Conservation (phyloP, 2,888 invertebrate species). For the Alviniconcha strummeri region DNA sequence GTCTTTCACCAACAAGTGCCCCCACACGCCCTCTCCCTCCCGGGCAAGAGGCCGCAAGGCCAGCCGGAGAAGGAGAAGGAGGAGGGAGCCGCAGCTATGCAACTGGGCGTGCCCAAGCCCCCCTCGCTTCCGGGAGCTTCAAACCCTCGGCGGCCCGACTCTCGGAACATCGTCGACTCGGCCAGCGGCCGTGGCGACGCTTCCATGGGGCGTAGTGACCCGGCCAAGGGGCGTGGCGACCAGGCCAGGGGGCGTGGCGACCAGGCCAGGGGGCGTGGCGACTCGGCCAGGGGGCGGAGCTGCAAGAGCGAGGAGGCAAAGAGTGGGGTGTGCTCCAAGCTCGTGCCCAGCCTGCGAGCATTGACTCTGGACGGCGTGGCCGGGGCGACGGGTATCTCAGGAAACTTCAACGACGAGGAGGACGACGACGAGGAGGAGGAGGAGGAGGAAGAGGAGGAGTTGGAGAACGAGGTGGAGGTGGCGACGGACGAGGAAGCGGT, state of each 20-base stretch:
- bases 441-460: background rate
- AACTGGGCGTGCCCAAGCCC: conserved; percentile 25
- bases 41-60: background rate
- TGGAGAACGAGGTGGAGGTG: conserved; percentile 10
- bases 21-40: conserved; percentile 26
- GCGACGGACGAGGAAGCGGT: conserved; percentile 4
- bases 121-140: background rate
- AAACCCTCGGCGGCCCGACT: background rate
- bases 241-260: background rate
- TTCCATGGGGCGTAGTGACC: background rate
- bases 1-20: conserved; percentile 31
- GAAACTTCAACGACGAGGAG: conserved; percentile 11
- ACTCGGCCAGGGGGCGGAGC: background rate
- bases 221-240: too few species aligned
- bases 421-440: background rate
- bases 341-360: conserved; percentile 5
- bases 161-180: conserved; percentile 8
- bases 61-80: background rate
- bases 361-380: conserved; percentile 21
- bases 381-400: conserved; percentile 27
- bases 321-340: background rate
- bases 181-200: background rate
- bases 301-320: background rate
- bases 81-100: conserved; percentile 42
- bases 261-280: background rate